phyloP scores from a whole-genome alignment of 2,888 invertebrate genomes.

The Megaustenia siamemsis region DNA sequence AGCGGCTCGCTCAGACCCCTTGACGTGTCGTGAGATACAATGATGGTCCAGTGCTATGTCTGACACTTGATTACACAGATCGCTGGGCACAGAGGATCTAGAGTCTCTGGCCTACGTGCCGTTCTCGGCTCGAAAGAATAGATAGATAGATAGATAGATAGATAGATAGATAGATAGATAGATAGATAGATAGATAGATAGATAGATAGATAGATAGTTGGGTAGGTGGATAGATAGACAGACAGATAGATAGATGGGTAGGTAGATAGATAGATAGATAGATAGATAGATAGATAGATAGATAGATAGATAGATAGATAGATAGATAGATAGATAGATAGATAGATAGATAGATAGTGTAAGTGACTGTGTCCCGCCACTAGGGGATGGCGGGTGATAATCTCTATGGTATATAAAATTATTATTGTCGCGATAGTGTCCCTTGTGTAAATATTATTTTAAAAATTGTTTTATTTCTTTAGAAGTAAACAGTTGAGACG shows the following conservation, averaged over 20 bases:
- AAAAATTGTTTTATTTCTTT: no score
- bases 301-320: background rate
- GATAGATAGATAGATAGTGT: conserved; percentile 6
- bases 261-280: background rate
- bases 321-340: background rate
- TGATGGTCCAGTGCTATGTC: no score
- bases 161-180: conserved; percentile 5
- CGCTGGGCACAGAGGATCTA: no score
- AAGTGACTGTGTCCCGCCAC: background rate
- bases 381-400: no score
- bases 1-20: no score
- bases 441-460: no score
- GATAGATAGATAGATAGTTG: conserved; percentile 8
- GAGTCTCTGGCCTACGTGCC: no score
- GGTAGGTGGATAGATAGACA: background rate
- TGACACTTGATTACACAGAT: no score
- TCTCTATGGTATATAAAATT: no score
- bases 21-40: no score
- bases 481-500: no score
- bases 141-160: conserved; percentile 19
- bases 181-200: conserved; percentile 16
- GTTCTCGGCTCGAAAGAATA: background rate
- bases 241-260: background rate
- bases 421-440: no score
- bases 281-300: conserved; percentile 6